These are phyloP conservation scores for Chunga burmeisteri DNA, from an alignment of 2,113 vertebrate species.

Conservation along the genomic window DNA sequence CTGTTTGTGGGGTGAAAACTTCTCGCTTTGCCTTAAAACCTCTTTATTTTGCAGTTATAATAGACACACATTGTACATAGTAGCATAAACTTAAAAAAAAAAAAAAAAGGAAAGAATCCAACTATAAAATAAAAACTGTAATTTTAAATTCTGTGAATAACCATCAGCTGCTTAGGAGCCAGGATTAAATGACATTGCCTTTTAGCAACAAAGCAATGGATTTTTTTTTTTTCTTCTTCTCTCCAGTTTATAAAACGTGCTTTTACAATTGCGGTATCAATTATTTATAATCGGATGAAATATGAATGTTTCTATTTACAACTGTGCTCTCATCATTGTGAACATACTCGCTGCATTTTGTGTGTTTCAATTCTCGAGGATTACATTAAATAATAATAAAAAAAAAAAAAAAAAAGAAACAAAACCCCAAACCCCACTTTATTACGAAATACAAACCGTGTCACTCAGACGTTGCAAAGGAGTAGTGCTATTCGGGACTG, in stretches of 20 bases:
- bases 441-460: conserved; percentile 45
- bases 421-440: background rate
- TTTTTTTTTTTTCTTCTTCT: background rate
- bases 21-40: conserved; percentile 80
- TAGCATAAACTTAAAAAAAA: conserved; percentile 8
- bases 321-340: conserved; percentile 73
- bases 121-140: conserved; percentile 59
- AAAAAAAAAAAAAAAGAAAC: background rate
- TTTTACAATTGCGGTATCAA: conserved; percentile 74
- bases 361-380: conserved; percentile 75
- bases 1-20: background rate
- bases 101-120: background rate
- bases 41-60: conserved; percentile 61
- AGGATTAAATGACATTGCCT: conserved; percentile 59
- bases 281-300: conserved; percentile 79
- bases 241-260: conserved; percentile 67
- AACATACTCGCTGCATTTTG: conserved; percentile 71
- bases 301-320: conserved; percentile 79
- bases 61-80: conserved; percentile 60
- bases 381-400: conserved; percentile 72
- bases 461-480: background rate
- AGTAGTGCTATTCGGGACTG: background rate
- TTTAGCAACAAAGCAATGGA: conserved; percentile 65
- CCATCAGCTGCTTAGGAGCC: conserved; percentile 67
- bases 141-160: conserved; percentile 73